These are phyloP conservation scores for Alcedo atthis DNA, from an alignment of 2,797 vertebrate species.

Conservation along the genomic window DNA sequence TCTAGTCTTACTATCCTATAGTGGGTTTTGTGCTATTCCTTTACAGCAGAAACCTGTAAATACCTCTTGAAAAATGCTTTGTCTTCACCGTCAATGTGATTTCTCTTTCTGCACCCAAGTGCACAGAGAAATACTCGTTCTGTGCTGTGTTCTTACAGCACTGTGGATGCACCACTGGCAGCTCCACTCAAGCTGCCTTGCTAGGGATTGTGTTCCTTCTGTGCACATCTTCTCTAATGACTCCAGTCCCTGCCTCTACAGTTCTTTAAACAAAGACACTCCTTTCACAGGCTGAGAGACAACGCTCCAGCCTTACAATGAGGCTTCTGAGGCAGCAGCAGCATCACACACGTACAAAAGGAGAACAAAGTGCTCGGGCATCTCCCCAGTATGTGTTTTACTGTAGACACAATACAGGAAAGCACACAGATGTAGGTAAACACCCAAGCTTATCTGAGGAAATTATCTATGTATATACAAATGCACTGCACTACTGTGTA, in stretches of 20 bases:
- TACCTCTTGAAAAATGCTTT: background rate
- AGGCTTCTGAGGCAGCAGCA: conserved; percentile 34
- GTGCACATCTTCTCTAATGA: background rate
- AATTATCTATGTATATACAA: background rate
- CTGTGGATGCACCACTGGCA: background rate
- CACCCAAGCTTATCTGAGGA: background rate
- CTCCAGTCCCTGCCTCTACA: background rate
- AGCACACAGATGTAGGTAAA: background rate
- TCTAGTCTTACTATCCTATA: background rate
- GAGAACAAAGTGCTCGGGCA: background rate
- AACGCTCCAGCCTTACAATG: background rate
- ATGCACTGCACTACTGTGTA: background rate
- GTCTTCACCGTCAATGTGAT: background rate
- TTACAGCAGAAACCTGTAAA: background rate
- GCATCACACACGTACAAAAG: background rate
- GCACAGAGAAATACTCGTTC: background rate
- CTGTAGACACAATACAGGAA: background rate
- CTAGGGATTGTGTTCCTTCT: background rate
- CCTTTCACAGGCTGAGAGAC: background rate
- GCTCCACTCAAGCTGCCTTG: background rate
- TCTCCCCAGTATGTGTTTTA: background rate
- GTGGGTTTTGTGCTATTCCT: background rate
- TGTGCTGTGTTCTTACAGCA: background rate
- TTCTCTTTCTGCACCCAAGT: background rate
- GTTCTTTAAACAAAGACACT: conserved; percentile 10